These are phyloP conservation scores for Trichosurus vulpecula DNA, from an alignment of 2,797 vertebrate genomes.

Conservation along the genomic window DNA sequence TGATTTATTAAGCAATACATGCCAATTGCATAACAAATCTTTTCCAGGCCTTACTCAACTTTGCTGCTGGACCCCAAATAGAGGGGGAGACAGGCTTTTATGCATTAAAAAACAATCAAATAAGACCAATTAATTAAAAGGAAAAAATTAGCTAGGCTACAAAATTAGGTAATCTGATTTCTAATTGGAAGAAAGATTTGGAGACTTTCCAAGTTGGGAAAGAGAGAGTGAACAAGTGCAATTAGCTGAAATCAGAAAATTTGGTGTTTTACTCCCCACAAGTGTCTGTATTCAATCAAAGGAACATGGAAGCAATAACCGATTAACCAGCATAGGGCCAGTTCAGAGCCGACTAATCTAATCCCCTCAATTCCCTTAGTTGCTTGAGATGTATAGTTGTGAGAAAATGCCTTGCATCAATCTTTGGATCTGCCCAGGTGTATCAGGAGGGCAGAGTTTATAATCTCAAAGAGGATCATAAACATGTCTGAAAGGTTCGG, in stretches of 20 bases:
- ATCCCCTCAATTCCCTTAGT: neutral
- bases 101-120: neutral
- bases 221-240: neutral
- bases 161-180: neutral
- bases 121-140: neutral
- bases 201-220: neutral
- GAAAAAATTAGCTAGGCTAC: neutral
- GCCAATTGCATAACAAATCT: neutral
- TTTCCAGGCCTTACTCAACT: neutral
- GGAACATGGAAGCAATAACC: neutral
- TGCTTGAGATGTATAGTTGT: neutral
- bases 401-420: neutral
- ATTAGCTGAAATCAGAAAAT: neutral
- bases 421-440: neutral
- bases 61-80: neutral
- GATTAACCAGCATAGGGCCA: neutral
- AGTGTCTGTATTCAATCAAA: neutral
- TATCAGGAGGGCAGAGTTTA: too few species aligned
- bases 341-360: neutral
- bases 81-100: neutral
- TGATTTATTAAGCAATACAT: neutral
- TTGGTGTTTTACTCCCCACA: neutral
- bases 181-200: neutral
- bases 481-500: too few species aligned
- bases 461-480: too few species aligned